phyloP scores from a whole-genome alignment of 2,113 vertebrate species.

The Etia nguti region DNA sequence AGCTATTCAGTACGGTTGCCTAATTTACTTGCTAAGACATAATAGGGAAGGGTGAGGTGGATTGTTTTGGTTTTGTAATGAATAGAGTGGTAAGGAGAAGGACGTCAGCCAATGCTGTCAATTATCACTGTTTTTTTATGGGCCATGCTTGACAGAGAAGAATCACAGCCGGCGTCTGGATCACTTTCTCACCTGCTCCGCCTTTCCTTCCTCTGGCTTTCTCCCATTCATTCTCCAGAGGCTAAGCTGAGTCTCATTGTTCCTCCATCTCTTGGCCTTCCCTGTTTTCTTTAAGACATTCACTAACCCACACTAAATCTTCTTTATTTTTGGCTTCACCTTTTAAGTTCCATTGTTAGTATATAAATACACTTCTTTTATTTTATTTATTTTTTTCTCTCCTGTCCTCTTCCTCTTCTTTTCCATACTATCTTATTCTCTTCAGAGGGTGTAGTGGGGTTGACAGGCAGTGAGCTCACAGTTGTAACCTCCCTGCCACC shows the following conservation, averaged over 20 bases:
- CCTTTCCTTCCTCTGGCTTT: constrained; percentile 39
- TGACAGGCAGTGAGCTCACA: constrained; percentile 70
- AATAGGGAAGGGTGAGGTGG: not conserved
- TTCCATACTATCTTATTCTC: not conserved
- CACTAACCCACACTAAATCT: constrained; percentile 15
- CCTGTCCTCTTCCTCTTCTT: not conserved
- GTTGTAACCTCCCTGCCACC: constrained; percentile 67
- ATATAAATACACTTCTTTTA: not conserved
- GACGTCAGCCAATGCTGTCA: constrained; percentile 43
- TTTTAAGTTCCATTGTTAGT: not conserved
- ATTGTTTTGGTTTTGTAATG: constrained; percentile 48
- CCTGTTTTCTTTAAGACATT: constrained; percentile 14
- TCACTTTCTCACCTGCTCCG: constrained; percentile 44
- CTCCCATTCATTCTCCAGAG: constrained; percentile 14
- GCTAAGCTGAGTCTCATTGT: constrained; percentile 29
- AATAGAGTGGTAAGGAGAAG: constrained; percentile 45
- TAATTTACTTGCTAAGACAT: constrained; percentile 11
- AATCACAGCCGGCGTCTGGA: constrained; percentile 51
- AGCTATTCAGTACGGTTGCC: not conserved
- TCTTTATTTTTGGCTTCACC: constrained; percentile 14
- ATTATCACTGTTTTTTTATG: constrained; percentile 49
- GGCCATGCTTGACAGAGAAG: constrained; percentile 46
- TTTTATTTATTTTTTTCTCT: not conserved
- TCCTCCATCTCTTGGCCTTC: constrained; percentile 10
- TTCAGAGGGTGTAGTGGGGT: constrained; percentile 37